A percentile compares a stretch with the other conserved stretches of the same genome.
Evolutionary conservation across 2,113 vertebrate species (phyloP).

Genomic region (Pipa parva): DNA sequence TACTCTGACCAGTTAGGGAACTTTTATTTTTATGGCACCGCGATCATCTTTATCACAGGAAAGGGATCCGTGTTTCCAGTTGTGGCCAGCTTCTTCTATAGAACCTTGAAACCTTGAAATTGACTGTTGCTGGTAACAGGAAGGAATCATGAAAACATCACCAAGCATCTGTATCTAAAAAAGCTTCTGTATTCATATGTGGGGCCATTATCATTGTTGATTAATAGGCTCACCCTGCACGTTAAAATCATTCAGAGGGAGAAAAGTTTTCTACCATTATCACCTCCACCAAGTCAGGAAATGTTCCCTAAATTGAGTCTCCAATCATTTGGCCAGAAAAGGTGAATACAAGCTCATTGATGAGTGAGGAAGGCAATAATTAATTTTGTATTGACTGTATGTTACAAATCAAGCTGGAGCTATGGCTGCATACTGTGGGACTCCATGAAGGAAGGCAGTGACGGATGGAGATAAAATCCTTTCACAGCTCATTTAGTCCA

Average conservation of each 20-base stretch:
- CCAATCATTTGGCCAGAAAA: slow-evolving; percentile 64
- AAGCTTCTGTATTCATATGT: slow-evolving; percentile 53
- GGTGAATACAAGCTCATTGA: slow-evolving; percentile 81
- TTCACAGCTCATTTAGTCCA: slow-evolving; percentile 98
- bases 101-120: slow-evolving; percentile 46
- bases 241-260: slow-evolving; percentile 63
- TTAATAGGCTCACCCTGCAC: slow-evolving; percentile 65
- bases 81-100: slow-evolving; percentile 41
- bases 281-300: slow-evolving; percentile 63
- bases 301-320: slow-evolving; percentile 68
- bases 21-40: slow-evolving; percentile 47
- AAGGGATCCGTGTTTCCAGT: slow-evolving; percentile 33
- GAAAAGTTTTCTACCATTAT: slow-evolving; percentile 57
- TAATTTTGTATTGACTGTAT: slow-evolving; percentile 93
- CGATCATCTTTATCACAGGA: slow-evolving; percentile 46
- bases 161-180: slow-evolving; percentile 55
- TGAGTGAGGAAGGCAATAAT: slow-evolving; percentile 87
- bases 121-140: slow-evolving; percentile 47
- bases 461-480: slow-evolving; percentile 80
- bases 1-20: slow-evolving; percentile 47
- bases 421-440: slow-evolving; percentile 64
- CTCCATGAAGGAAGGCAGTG: slow-evolving; percentile 63
- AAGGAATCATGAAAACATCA: slow-evolving; percentile 53
- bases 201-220: slow-evolving; percentile 59
- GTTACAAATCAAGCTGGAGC: slow-evolving; percentile 86